Evolutionary conservation across 1,140 invertebrate species (phyloP).

Genomic region (Calliopsis andreniformis): DNA sequence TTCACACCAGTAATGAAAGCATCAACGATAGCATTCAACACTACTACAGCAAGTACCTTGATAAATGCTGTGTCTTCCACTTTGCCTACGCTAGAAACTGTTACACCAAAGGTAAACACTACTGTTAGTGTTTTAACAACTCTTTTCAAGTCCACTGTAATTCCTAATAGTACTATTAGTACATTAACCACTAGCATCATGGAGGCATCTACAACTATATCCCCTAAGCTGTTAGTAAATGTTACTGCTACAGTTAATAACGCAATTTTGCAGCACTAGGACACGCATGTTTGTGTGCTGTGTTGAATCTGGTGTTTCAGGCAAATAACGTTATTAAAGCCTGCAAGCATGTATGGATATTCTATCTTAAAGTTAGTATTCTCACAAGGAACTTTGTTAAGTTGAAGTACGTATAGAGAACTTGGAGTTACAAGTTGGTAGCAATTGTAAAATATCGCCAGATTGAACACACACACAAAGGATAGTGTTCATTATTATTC

Average conservation of each 20-base stretch:
- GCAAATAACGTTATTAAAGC: not conserved
- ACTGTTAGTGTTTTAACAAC: constrained; percentile 60
- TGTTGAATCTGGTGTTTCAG: constrained; percentile 57
- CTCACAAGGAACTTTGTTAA: not conserved
- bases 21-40: constrained; percentile 25
- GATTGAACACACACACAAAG: constrained; percentile 52
- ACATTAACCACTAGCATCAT: constrained; percentile 45
- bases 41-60: constrained; percentile 62
- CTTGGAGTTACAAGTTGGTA: too few species aligned
- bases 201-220: constrained; percentile 60
- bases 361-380: not conserved
- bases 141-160: constrained; percentile 57
- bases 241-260: constrained; percentile 71
- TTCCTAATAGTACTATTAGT: constrained; percentile 64
- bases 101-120: constrained; percentile 67
- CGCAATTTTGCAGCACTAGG: constrained; percentile 68
- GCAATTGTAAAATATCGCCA: constrained; percentile 23
- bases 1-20: constrained; percentile 49
- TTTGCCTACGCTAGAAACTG: constrained; percentile 60
- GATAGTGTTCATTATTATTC: not conserved
- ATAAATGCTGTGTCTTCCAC: constrained; percentile 63
- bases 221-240: constrained; percentile 72
- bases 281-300: constrained; percentile 44
- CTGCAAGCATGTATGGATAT: too few species aligned
- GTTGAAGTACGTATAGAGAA: too few species aligned